Evolutionary conservation across 1,140 invertebrate genomes (phyloP), one percentile per base, ranked within the genome.

Genomic region (Oryzaephilus surinamensis): DNA sequence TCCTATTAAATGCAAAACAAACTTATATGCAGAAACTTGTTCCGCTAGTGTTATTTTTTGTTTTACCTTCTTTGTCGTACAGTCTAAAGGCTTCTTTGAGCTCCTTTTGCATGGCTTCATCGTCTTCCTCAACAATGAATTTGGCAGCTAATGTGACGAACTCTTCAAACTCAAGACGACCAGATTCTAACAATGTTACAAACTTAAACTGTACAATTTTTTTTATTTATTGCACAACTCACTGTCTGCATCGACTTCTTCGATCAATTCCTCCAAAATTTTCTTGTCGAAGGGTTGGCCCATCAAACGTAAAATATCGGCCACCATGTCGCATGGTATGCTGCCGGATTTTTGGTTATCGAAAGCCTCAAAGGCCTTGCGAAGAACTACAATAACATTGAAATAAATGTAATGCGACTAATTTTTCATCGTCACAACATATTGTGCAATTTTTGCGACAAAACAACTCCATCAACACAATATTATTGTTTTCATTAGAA

Each of bases 221-320:
- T n/a, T n/a, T n/a, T n/a, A n/a, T 6, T 7, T 8, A 21, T 13
- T 17, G 12, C n/a, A 12, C 42, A 57, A 77, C 81, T 80, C 67
- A 94, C 91, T 91, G 65, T 96, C 92, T 41, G 86, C 84, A 62
- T 96, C 92, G 31, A 96, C 90, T 72, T 95, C 89, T 54, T 91
- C 88, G 55, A 96, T 96, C 43, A 96, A 76, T 62, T 93, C 87
- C 60, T 92, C 88, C 26, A 96, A 72, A 61, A 93, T 93, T 55
- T 85, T 84, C 64, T 93, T 92, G 65, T 95, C 92, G 68, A 94
- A 95, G 14, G 90, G 87, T 64, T 95, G 92, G 48, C 91, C 92
- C 86, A 96, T 92, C 60, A 94, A 76, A 54, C 90, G 73, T 24
- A 96, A 74, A 57, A 96, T 94, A 60, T 92, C 89, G 23, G 84